phyloP scores from a whole-genome alignment of 37 sponge, comb jelly and placozoan genomes.

The Cliona cf. orientalis region DNA sequence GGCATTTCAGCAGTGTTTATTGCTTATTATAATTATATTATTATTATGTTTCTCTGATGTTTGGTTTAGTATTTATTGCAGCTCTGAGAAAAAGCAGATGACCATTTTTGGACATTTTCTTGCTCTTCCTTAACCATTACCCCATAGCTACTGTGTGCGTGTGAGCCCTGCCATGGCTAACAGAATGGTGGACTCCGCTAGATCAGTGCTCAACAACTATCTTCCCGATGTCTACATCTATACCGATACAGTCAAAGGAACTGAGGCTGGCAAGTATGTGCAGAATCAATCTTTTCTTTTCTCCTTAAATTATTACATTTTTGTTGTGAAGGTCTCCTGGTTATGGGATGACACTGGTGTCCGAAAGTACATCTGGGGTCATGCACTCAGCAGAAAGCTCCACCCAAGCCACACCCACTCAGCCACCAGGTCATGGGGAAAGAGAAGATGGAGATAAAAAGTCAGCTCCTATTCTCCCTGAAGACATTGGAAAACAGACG shows the following conservation, averaged over 20 bases:
- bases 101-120: no score
- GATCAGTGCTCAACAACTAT: constrained; percentile 82
- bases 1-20: neutral
- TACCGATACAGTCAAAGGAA: constrained; percentile 80
- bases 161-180: constrained; percentile 86
- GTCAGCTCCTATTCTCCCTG: constrained; percentile 65
- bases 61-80: no score
- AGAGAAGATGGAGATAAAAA: neutral
- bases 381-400: constrained; percentile 63
- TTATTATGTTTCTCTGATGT: no score
- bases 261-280: constrained; percentile 80
- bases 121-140: neutral
- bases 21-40: no score
- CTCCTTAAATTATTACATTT: neutral
- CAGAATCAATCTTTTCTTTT: neutral
- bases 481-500: constrained; percentile 80
- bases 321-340: constrained; percentile 80
- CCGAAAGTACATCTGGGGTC: constrained; percentile 85
- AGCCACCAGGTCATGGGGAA: neutral
- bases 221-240: constrained; percentile 97
- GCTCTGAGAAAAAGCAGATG: no score
- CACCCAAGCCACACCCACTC: no score
- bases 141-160: constrained; percentile 73
- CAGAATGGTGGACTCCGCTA: constrained; percentile 82
- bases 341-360: constrained; percentile 84